phyloP scores from a whole-genome alignment of 2,888 invertebrate genomes.

The Leucania comma region DNA sequence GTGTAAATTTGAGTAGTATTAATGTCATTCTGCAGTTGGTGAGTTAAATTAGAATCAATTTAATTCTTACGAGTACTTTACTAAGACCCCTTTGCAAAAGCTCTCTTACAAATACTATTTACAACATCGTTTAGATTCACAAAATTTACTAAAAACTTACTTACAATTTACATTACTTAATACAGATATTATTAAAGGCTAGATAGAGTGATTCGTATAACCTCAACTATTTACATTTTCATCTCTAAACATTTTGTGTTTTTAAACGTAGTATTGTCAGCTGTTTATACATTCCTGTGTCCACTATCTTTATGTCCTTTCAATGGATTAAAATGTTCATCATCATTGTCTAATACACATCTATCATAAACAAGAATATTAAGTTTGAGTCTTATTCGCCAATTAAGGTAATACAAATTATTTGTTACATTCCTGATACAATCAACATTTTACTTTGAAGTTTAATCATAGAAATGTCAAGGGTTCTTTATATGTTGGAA shows the following conservation, averaged over 20 bases:
- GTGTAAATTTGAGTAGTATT: not conserved
- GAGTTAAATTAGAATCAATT: not conserved
- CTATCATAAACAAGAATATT: slow-evolving; percentile 68
- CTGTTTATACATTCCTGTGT: slow-evolving; percentile 87
- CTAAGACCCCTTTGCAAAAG: slow-evolving; percentile 63
- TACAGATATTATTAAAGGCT: slow-evolving; percentile 78
- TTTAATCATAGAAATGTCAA: slow-evolving; percentile 60
- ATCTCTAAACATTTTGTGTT: slow-evolving; percentile 83
- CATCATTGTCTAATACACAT: slow-evolving; percentile 69
- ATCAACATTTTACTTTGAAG: slow-evolving; percentile 47
- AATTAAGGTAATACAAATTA: slow-evolving; percentile 65
- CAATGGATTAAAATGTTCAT: slow-evolving; percentile 70
- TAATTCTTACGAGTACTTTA: slow-evolving; percentile 20
- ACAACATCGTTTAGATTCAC: slow-evolving; percentile 77
- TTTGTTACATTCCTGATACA: slow-evolving; percentile 46
- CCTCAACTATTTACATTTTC: slow-evolving; percentile 79
- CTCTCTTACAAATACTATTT: slow-evolving; percentile 76
- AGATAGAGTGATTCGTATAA: slow-evolving; percentile 88
- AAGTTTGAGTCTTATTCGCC: slow-evolving; percentile 64
- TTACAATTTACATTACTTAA: slow-evolving; percentile 85
- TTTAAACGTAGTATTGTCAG: slow-evolving; percentile 89
- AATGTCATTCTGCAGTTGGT: not conserved
- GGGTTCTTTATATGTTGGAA: slow-evolving; percentile 60
- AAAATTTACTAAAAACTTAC: slow-evolving; percentile 77
- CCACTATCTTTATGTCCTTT: slow-evolving; percentile 74